Evolutionary conservation across 1,140 invertebrate species (phyloP).

Genomic region (Drosophila tristis): DNA sequence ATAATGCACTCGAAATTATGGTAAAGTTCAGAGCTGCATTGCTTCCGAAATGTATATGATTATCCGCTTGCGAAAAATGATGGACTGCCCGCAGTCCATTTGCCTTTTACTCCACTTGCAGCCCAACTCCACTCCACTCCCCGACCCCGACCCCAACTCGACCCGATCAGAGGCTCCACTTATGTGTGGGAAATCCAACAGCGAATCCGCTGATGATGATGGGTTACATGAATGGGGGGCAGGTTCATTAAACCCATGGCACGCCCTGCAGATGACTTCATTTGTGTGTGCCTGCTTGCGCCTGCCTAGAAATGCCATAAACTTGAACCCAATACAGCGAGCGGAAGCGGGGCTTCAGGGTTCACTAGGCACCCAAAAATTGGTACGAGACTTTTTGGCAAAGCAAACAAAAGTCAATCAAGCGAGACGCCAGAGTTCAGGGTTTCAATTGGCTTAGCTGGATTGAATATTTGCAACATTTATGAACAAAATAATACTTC

Average conservation of each 20-base stretch:
- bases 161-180: too few species aligned
- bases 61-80: constrained; percentile 74
- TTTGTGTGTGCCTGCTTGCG: constrained; percentile 29
- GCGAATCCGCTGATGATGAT: background rate
- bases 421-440: constrained; percentile 27
- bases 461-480: too few species aligned
- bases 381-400: constrained; percentile 27
- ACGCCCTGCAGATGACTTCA: constrained; percentile 71
- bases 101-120: constrained; percentile 35
- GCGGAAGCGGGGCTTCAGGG: constrained; percentile 61
- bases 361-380: constrained; percentile 51
- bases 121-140: too few species aligned
- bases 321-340: constrained; percentile 57
- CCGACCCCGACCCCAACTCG: too few species aligned
- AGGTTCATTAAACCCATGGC: constrained; percentile 73
- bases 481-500: too few species aligned
- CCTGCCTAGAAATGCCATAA: constrained; percentile 72
- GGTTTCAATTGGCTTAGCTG: too few species aligned
- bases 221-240: constrained; percentile 19
- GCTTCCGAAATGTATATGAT: constrained; percentile 81
- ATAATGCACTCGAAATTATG: constrained; percentile 77
- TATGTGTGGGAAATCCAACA: constrained; percentile 63
- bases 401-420: constrained; percentile 33
- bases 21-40: constrained; percentile 77
- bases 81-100: constrained; percentile 65